Conservation (phyloP, 2,888 invertebrate species). For the Brassicogethes aeneus region DNA sequence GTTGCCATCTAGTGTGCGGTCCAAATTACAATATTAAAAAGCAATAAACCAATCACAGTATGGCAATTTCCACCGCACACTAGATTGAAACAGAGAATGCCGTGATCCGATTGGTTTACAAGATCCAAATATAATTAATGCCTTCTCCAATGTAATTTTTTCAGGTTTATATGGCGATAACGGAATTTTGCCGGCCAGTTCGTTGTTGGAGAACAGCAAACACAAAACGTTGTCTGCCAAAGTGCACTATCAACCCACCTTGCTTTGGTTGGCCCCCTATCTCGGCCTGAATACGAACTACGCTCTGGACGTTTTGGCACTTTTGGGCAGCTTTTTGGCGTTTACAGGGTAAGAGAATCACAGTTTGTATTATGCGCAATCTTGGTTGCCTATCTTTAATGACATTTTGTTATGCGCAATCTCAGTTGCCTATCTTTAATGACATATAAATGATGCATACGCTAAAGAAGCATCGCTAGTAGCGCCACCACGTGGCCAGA, state of each 20-base stretch:
- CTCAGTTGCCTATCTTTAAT: too few species aligned
- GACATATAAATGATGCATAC: too few species aligned
- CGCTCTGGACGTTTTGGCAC: slow-evolving; percentile 57
- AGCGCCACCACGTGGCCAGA: too few species aligned
- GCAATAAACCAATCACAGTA: too few species aligned
- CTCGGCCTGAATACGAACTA: slow-evolving; percentile 56
- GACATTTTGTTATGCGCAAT: too few species aligned
- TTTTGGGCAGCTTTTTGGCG: slow-evolving; percentile 55
- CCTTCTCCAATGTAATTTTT: slow-evolving; percentile 9
- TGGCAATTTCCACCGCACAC: too few species aligned
- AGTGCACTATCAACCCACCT: slow-evolving; percentile 53
- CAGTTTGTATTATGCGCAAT: slow-evolving; percentile 5
- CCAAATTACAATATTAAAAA: too few species aligned
- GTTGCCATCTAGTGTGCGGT: too few species aligned
- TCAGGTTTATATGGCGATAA: slow-evolving; percentile 66
- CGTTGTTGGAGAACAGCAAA: slow-evolving; percentile 38
- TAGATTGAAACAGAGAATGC: too few species aligned
- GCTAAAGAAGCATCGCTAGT: too few species aligned
- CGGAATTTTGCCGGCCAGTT: slow-evolving; percentile 58
- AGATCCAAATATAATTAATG: too few species aligned
- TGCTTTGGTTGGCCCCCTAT: slow-evolving; percentile 57
- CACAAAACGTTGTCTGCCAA: slow-evolving; percentile 46
- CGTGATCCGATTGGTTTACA: too few species aligned
- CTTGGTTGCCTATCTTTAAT: slow-evolving; percentile 3
- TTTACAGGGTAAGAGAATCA: slow-evolving; percentile 51